Evolutionary conservation across 2,888 invertebrate species (phyloP).

Genomic region (Esperia sulphurella): DNA sequence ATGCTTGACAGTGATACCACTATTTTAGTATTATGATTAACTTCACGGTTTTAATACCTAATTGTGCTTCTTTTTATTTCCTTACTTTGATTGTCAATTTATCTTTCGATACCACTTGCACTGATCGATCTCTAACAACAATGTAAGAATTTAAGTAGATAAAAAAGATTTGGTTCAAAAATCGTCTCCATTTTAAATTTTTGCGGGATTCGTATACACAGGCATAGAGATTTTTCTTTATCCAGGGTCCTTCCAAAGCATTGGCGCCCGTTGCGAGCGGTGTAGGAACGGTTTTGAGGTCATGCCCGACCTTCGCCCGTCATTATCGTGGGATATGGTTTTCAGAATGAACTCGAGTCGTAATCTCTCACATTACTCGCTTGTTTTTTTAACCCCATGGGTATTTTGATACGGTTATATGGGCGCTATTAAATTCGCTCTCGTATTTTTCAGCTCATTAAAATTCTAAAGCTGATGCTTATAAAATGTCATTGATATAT

Average conservation of each 20-base stretch:
- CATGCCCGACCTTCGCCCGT: slow-evolving; percentile 44
- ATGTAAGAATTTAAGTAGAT: background rate
- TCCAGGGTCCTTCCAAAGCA: slow-evolving; percentile 15
- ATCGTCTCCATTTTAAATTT: background rate
- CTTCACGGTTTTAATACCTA: no score
- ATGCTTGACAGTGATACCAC: no score
- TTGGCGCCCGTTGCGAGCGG: slow-evolving; percentile 13
- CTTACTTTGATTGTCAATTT: no score
- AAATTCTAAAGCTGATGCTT: background rate
- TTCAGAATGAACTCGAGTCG: slow-evolving; percentile 44
- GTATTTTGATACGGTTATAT: background rate
- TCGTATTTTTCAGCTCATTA: background rate
- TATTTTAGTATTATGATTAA: no score
- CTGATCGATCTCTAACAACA: background rate
- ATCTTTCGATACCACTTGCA: no score
- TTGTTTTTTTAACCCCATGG: slow-evolving; percentile 3
- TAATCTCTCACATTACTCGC: slow-evolving; percentile 27
- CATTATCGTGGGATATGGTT: slow-evolving; percentile 57
- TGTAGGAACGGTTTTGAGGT: slow-evolving; percentile 34
- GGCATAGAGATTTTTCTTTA: background rate
- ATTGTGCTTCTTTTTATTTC: no score
- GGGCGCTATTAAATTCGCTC: background rate
- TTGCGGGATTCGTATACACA: background rate
- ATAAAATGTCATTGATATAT: no score
- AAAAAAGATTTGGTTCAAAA: background rate